phyloP scores from a whole-genome alignment of 2,113 vertebrate genomes.

The Neolamprologus kungweensis region DNA sequence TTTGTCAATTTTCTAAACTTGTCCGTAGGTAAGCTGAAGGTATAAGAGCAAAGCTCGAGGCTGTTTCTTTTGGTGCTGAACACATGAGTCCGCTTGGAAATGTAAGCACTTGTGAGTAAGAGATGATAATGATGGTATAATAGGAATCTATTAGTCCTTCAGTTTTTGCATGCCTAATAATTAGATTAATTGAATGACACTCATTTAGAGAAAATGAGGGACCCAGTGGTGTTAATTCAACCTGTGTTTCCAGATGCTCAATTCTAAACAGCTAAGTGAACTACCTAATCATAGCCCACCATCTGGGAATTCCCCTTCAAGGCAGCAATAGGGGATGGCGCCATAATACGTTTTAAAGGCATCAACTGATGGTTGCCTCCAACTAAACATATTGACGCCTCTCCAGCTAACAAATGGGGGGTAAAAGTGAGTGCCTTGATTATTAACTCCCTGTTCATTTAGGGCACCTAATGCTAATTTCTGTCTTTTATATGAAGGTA shows the following conservation, averaged over 20 bases:
- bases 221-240: conserved; percentile 68
- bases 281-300: conserved; percentile 65
- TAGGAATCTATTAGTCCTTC: conserved; percentile 68
- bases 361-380: conserved; percentile 44
- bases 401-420: conserved; percentile 45
- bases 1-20: conserved; percentile 29
- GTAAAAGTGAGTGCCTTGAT: conserved; percentile 60
- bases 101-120: conserved; percentile 53
- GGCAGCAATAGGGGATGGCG: conserved; percentile 52
- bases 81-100: conserved; percentile 23
- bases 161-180: conserved; percentile 71
- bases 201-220: conserved; percentile 69
- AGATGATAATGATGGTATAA: conserved; percentile 65
- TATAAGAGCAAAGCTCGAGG: neutral
- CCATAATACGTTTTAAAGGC: conserved; percentile 59
- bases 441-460: conserved; percentile 74
- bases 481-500: conserved; percentile 74
- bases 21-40: neutral
- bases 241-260: conserved; percentile 73
- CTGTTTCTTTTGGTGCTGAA: conserved; percentile 1
- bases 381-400: conserved; percentile 53
- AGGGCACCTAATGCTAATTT: conserved; percentile 71
- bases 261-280: conserved; percentile 69
- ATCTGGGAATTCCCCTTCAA: conserved; percentile 70
- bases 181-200: conserved; percentile 74